Base-by-base conservation (phyloP, 2,888 invertebrate species). In the Exocentrus adspersus region DNA sequence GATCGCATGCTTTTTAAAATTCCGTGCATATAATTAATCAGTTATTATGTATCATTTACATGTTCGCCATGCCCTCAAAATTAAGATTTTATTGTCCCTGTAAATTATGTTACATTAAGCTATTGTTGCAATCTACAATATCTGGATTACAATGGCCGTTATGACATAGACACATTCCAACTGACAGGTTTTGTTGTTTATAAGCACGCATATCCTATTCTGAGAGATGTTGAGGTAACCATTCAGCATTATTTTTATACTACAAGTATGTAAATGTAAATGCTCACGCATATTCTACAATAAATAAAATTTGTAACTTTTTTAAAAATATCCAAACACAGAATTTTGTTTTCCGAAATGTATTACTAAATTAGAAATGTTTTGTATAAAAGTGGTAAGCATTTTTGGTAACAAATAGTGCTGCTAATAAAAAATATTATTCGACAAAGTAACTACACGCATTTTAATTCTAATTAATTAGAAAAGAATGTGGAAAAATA, bases 141-240 rank as follows among this genome's bases (percentile, higher is more conserved):
- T 53, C 41, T 12, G 12, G 20, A 42, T 43, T 43, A 28, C 43
- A 54, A 43, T 43, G n/a, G 43, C 17, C 10, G 41, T 53, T 54
- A 42, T 28, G 43, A 12, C 53, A 54, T 41, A 28, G 42, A 54
- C 16, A 16, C 41, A 43, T 20, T 4, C 42, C 41, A 53, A 54
- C 21, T 54, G 54, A 54, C 54, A 42, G 54, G 54, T 43, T 54
- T 54, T 54, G 54, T 54, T 54, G 54, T 54, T 43, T 12, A 43
- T 12, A 54, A 5, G 43, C 54, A 54, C 43, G 43, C 53, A 9
- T 17, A 48, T n/a, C n/a, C n/a, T n/a, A 30, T 30, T 12, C 46
- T 16, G 20, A 24, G 28, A 24, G 14, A 28, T 54, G 43, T 43
- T 48, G 28, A 28, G 12, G 28, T 9, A 43, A 43, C 42, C 43